Conservation (phyloP, 30 jellyfish, hydroid and myxozoan species). For the Catostylus mosaicus region DNA sequence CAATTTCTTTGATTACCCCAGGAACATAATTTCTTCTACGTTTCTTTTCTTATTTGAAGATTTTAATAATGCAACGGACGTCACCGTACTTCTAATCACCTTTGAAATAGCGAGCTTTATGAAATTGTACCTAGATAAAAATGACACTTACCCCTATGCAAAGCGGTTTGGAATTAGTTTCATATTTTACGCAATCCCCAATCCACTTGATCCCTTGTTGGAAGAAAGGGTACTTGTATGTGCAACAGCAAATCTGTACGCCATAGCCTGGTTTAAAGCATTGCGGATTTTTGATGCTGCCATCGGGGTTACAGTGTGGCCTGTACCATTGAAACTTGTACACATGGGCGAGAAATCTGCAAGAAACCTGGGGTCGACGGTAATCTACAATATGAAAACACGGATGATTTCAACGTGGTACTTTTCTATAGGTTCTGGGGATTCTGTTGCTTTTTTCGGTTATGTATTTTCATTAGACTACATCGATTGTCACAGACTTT, state of each 20-base stretch:
- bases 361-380: conserved; percentile 28
- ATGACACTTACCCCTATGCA: conserved; percentile 42
- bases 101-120: too few species aligned
- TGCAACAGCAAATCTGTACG: conserved; percentile 28
- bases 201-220: conserved; percentile 25
- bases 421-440: too few species aligned
- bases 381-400: background rate
- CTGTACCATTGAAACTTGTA: conserved; percentile 28
- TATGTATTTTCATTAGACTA: too few species aligned
- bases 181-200: conserved; percentile 40
- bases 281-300: conserved; percentile 55
- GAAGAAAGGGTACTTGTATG: background rate
- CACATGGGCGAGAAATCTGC: conserved; percentile 55
- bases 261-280: conserved; percentile 9
- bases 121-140: too few species aligned
- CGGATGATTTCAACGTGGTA: background rate
- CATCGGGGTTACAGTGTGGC: conserved; percentile 58
- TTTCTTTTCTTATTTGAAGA: too few species aligned
- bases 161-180: background rate
- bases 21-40: too few species aligned
- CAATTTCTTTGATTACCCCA: too few species aligned
- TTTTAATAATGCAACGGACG: too few species aligned
- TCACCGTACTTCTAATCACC: too few species aligned
- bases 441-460: too few species aligned
- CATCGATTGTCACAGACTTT: too few species aligned